These are phyloP conservation scores for Diadema setosum DNA, from an alignment of 35 echinoderm and acorn worm genomes.

Conservation along the genomic window DNA sequence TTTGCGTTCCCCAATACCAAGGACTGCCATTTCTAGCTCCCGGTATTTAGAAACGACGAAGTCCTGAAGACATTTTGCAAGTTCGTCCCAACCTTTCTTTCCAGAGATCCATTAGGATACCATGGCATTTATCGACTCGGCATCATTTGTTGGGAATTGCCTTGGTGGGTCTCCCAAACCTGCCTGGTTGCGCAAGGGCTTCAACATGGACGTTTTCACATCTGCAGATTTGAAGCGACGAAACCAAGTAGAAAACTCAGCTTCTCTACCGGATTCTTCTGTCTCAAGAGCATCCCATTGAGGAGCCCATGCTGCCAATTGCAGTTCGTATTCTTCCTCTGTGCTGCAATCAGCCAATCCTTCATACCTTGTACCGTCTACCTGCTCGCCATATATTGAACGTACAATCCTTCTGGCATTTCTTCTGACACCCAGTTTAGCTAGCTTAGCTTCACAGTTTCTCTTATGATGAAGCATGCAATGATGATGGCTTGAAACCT, in stretches of 20 bases:
- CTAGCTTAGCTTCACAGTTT: conserved; percentile 14
- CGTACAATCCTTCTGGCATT: background rate
- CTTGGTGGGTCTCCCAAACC: background rate
- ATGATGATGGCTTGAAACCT: conserved; percentile 4
- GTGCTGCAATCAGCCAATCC: background rate
- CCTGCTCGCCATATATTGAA: conserved; percentile 3
- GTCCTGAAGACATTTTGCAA: background rate
- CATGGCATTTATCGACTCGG: background rate
- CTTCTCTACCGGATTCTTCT: background rate
- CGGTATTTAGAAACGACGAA: background rate
- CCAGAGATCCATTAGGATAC: background rate
- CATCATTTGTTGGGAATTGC: background rate
- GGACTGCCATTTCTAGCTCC: background rate
- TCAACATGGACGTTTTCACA: conserved; percentile 5
- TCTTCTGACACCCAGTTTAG: conserved; percentile 21
- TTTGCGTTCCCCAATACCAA: background rate
- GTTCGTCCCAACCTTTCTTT: conserved; percentile 6
- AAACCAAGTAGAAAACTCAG: conserved; percentile 24
- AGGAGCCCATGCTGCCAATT: background rate
- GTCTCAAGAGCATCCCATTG: conserved; percentile 3
- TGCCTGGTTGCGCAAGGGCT: background rate
- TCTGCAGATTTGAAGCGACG: conserved; percentile 2
- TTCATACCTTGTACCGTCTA: background rate
- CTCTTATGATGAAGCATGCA: conserved; percentile 8
- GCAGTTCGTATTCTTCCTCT: conserved; percentile 1